Percentiles rank a stretch among this genome's conserved stretches.
Evolutionary conservation across 2,113 vertebrate genomes (phyloP).

Genomic region (Psephotus haematonotus): DNA sequence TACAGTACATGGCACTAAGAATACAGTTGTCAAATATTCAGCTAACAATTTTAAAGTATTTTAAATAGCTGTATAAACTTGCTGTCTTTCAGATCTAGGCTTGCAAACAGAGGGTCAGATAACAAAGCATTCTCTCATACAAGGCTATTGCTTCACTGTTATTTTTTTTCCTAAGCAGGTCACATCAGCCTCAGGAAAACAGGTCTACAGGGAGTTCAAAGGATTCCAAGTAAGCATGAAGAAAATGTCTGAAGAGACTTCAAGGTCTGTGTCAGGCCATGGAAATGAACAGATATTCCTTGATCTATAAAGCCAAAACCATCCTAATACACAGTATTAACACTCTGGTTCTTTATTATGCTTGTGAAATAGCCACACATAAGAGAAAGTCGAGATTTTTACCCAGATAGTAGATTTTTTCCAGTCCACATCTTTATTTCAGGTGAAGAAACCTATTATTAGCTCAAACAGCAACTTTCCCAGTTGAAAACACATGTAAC

Average conservation of each 20-base stretch:
- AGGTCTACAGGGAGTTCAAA: slow-evolving; percentile 46
- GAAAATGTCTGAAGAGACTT: slow-evolving; percentile 28
- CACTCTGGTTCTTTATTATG: not conserved
- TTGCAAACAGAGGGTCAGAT: slow-evolving; percentile 1
- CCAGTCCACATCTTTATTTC: slow-evolving; percentile 33
- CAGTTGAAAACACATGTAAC: slow-evolving; percentile 49
- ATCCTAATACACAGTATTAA: not conserved
- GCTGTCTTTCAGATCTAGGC: not conserved
- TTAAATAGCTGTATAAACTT: not conserved
- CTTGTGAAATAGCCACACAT: not conserved
- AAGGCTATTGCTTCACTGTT: slow-evolving; percentile 8
- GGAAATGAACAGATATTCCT: not conserved
- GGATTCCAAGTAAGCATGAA: slow-evolving; percentile 41
- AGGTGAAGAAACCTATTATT: slow-evolving; percentile 48
- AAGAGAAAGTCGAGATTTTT: not conserved
- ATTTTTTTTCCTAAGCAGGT: slow-evolving; percentile 3
- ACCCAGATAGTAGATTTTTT: slow-evolving; percentile 21
- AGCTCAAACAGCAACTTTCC: slow-evolving; percentile 7
- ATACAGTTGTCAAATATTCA: slow-evolving; percentile 4
- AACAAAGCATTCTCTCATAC: slow-evolving; percentile 12
- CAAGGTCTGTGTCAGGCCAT: not conserved
- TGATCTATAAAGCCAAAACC: not conserved
- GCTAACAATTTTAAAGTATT: not conserved
- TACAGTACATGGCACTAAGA: slow-evolving; percentile 13
- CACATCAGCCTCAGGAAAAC: slow-evolving; percentile 18